Evolutionary conservation across 2,888 invertebrate genomes (phyloP), one percentile per base, ranked within the genome.

Genomic region (Melikaiella ostensackeni): DNA sequence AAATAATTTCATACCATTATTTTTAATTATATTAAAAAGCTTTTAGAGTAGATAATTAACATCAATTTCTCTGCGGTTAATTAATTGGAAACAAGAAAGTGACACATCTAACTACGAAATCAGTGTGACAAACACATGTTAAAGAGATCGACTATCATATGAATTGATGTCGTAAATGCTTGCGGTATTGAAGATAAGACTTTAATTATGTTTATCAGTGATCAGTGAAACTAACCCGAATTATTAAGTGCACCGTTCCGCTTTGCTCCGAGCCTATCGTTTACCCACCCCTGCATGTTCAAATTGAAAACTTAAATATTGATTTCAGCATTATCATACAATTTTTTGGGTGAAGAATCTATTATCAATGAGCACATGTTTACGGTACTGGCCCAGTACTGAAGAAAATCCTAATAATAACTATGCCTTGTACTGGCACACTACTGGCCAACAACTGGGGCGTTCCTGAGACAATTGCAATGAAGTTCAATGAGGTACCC

Each of bases 151-250:
- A 38, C 42, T 38, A 24, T 24, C 21, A 42, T 42, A 64, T 64
- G 38, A 64, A 13, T 64, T 64, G 42, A 64, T 64, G 24, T 13
- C 13, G 64, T 42, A 75, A 75, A 75, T 35, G 35, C 38, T 59
- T 66, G 57, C 64, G 64, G n/a, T 75, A 64, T 63, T 74, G 81
- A 87, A 85, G 81, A 84, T 85, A 80, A 82, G 78, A 78, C 81
- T 86, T 86, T 86, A 85, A 87, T 87, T 84, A 83, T 83, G 83
- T 83, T 86, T 86, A 86, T 87, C 81, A 82, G 82, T 75, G 79
- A 81, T 77, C 75, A 79, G 78, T 78, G 79, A 79, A 84, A 83
- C 81, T 87, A 85, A 86, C 80, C 81, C 83, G 84, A 84, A 85
- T 87, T 82, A 87, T 87, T 83, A 84, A 82, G 74, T 76, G 59